Evolutionary conservation across 2,888 invertebrate species (phyloP), one percentile per base, ranked within the genome.

Genomic region (Machimus atricapillus): DNA sequence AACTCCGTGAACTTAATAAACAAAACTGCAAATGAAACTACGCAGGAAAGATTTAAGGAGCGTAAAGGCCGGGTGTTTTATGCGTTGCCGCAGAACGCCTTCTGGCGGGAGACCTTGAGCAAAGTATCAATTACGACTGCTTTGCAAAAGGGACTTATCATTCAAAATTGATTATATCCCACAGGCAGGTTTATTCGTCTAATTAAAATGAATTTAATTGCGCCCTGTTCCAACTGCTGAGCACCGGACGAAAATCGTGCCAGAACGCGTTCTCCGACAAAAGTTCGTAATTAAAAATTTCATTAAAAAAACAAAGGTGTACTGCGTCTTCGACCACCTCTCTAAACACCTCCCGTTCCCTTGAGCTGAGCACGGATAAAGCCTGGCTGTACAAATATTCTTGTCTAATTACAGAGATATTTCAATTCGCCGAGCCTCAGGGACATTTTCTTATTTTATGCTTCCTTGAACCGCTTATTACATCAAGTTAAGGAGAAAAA

Each of bases 371-470:
- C 34, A 14, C 12, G 76, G 40, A 40, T 34, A 76, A 76, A 31
- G 12, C 19, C 2, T n/a, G 76, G 12, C 76, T 82, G 37, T 52
- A 27, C n/a, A 82, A 82, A 82, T 85, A 85, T 85, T 74, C 85
- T 2, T 85, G 85, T 85, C 85, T 85, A 85, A 85, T 85, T 85
- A 85, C 85, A 14, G 74, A 85, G 85, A 85, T 85, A 85, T 85
- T 85, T 85, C 85, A 86, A 86, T 86, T 86, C 86, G 56, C 37
- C 77, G 19, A 78, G 77, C 77, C 86, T 86, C 56, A 27, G 77
- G 86, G 77, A 77, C 77, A 86, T 77, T 86, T 86, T 58, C 77
- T 86, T 77, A 77, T 86, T 86, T 86, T 86, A 58, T 86, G 58
- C 56, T 86, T 77, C 58, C 77, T 19, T 86, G 77, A 77, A 86